Base-by-base conservation (phyloP, 2,113 vertebrate species). In the Onychorhynchus coronatus region DNA sequence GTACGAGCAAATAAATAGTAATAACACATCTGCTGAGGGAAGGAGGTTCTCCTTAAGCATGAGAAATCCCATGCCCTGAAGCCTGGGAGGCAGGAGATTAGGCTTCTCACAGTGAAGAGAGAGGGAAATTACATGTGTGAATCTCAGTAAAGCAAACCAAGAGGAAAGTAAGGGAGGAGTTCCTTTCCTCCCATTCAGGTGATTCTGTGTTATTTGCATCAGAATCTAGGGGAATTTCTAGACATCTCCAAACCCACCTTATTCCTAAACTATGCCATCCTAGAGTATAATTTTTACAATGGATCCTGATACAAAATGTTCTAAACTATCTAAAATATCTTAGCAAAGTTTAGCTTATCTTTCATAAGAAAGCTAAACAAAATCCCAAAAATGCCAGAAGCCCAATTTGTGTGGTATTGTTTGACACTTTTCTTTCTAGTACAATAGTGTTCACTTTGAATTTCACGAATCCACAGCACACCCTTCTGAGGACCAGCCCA, bases 301-400 rank as follows among this genome's bases (percentile, higher is more conserved):
- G 59, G 50, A 10, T 59, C 5, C 8, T 0, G 0, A 53, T 35
- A 37, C 7, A 41, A 18, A 24, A 10, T 66, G 7, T 68, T 46
- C 39, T 47, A 33, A 77, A 39, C 28, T 39, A 27, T 5, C 56
- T 47, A 42, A 89, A 86, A 81, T 41, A 55, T 5, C 10, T 11
- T 37, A 11, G n/a, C 20, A 39, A 77, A 49, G 3, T 12, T 77
- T 63, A 44, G 39, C 2, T 61, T 85, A 14, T 41, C 23, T 55
- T 81, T 63, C 7, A 9, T 53, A 68, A 75, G 18, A 31, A 84
- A 85, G 12, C 10, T 49, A 46, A 87, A 78, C 12, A 78, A 89
- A 88, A 92, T 37, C 35, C 24, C 23, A 15, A 41, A 18, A 35
- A 35, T 52, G 8, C 28, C 55, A 50, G n/a, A 56, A 39, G 18